Evolutionary conservation across 2,797 vertebrate genomes (phyloP).

Genomic region (Ambastaia sidthimunki): DNA sequence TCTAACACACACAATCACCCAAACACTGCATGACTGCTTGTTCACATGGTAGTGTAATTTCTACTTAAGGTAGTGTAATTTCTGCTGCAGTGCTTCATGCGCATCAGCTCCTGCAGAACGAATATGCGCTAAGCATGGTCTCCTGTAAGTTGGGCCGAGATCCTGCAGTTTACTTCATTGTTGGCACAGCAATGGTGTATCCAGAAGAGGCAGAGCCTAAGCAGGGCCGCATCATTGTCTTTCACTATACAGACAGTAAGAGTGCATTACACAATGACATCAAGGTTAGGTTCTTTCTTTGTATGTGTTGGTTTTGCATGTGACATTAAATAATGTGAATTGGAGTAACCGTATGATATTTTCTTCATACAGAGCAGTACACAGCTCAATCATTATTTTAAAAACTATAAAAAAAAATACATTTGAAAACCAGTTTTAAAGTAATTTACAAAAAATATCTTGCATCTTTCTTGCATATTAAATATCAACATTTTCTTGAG

Average conservation of each 20-base stretch:
- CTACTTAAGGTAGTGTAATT: not conserved
- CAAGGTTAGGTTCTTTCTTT: too few species aligned
- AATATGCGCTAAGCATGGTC: slow-evolving; percentile 96
- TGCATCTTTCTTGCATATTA: too few species aligned
- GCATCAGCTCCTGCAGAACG: slow-evolving; percentile 96
- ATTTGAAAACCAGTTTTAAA: too few species aligned
- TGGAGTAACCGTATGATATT: too few species aligned
- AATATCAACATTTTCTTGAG: too few species aligned
- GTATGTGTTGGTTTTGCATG: too few species aligned
- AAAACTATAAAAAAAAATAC: too few species aligned
- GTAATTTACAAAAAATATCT: too few species aligned
- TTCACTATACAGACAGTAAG: slow-evolving; percentile 96
- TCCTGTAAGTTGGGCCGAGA: slow-evolving; percentile 97
- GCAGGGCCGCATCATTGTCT: slow-evolving; percentile 96
- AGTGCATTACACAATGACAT: not conserved
- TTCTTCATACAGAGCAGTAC: too few species aligned
- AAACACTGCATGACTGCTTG: not conserved
- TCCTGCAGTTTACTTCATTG: slow-evolving; percentile 93
- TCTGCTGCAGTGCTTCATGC: slow-evolving; percentile 88
- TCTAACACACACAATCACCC: not conserved
- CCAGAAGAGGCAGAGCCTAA: slow-evolving; percentile 98
- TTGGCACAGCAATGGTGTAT: slow-evolving; percentile 98
- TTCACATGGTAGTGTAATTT: not conserved
- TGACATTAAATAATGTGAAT: too few species aligned
- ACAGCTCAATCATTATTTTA: too few species aligned